Evolutionary conservation across 2,888 invertebrate species (phyloP), one percentile per base, ranked within the genome.

Genomic region (Tenthredo distinguenda): DNA sequence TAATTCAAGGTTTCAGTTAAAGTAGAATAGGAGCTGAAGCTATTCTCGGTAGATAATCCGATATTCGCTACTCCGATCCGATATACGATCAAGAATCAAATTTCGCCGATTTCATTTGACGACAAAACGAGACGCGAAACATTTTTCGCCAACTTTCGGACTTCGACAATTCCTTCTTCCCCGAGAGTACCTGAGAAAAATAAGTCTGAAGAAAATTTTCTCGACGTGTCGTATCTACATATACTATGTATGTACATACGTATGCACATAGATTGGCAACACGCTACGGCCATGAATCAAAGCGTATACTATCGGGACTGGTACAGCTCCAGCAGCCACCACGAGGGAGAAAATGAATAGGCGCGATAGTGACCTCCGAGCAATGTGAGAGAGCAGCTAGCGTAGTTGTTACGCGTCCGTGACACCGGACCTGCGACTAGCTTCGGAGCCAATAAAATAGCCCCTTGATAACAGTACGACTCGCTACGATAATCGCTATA

Each of bases 291-390:
- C 55, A 77, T 77, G 77, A 77, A 77, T 77, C 47, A 55, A 55
- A 47, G 50, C 50, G 43, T 71, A 34, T 68, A 34, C 12, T 68
- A 82, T 82, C 65, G 65, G 26, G 62, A 81, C n/a, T 21, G 40
- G 55, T 47, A 55, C 26, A 21, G 43, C 18, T 43, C 18, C 15
- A 31, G 37, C 26, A n/a, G 37, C 34, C 55, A 26, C 26, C 26
- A 65, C 82, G 50, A 82, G 68, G 40, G 62, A 68, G 65, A 58
- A 82, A 82, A 82, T 82, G 82, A 68, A 82, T 82, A 77, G 77
- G 34, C 55, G 68, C 31, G 50, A 77, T 77, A 77, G 77, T 77
- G 77, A 77, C 77, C 77, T 77, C 50, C 43, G 55, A 47, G 55
- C 50, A 31, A 77, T 77, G 77, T n/a, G 77, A 34, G 47, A 77